Evolutionary conservation across 2,113 vertebrate species (phyloP).

Genomic region (Rhinopomastus cyanomelas): DNA sequence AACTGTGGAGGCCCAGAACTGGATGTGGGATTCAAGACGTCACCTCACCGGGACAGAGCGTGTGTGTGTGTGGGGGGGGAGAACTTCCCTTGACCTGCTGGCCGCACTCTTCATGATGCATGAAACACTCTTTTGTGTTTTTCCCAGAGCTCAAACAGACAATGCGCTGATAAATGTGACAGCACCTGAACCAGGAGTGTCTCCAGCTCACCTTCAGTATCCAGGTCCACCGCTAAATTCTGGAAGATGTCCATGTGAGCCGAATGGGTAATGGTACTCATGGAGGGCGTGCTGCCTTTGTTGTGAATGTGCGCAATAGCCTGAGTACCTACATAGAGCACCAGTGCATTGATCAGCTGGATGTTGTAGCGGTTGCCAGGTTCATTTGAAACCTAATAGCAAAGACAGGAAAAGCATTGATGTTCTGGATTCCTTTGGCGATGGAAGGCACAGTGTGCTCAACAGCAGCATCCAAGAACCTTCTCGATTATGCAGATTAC

Average conservation of each 20-base stretch:
- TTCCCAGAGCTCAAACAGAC: not conserved
- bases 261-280: slow-evolving; percentile 99
- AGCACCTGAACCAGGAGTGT: accelerated
- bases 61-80: too few species aligned
- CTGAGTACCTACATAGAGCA: slow-evolving; percentile 97
- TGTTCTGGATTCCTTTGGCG: not conserved
- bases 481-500: not conserved
- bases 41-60: too few species aligned
- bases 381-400: slow-evolving; percentile 92
- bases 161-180: not conserved
- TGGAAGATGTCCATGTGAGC: slow-evolving; percentile 99
- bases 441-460: not conserved
- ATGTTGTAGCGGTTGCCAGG: slow-evolving; percentile 99
- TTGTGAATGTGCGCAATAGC: slow-evolving; percentile 99
- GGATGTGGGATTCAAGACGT: too few species aligned
- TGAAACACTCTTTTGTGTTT: not conserved
- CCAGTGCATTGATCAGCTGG: slow-evolving; percentile 97
- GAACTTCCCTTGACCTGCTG: too few species aligned
- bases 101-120: too few species aligned
- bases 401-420: not conserved
- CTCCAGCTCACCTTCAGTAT: slow-evolving; percentile 89
- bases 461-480: not conserved
- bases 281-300: slow-evolving; percentile 98
- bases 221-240: slow-evolving; percentile 96
- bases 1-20: too few species aligned